Evolutionary conservation across 2,113 vertebrate genomes (phyloP).

Genomic region (Eudorcas thomsonii): DNA sequence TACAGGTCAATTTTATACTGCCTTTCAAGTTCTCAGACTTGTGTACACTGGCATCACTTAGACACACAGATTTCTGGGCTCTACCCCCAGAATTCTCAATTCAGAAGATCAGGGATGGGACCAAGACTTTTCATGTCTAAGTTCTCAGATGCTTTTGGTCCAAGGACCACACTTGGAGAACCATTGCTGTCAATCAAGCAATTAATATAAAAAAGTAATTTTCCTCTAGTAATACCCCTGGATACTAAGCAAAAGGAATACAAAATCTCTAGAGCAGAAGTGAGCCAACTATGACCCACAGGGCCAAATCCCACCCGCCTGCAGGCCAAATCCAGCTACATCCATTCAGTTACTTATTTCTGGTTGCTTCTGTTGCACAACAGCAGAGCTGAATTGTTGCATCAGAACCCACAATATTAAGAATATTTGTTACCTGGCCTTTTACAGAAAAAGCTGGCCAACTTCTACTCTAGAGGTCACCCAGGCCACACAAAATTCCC

Average conservation of each 20-base stretch:
- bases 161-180: neutral
- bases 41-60: neutral
- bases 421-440: neutral
- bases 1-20: neutral
- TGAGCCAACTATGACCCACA: neutral
- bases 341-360: neutral
- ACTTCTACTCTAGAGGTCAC: neutral
- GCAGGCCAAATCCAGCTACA: neutral
- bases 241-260: conserved; percentile 40
- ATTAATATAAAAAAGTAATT: neutral
- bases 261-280: neutral
- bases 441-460: neutral
- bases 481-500: neutral
- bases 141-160: neutral
- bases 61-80: neutral
- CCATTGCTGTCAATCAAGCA: neutral
- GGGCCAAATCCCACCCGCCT: neutral
- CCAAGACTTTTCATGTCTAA: neutral
- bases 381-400: neutral
- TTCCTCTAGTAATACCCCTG: neutral
- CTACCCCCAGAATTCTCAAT: neutral
- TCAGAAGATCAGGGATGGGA: neutral
- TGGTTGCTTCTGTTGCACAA: neutral
- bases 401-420: neutral
- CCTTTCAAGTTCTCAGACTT: neutral